Conservation (phyloP, 2,797 vertebrate species). For the Schizopygopsis pylzovi region DNA sequence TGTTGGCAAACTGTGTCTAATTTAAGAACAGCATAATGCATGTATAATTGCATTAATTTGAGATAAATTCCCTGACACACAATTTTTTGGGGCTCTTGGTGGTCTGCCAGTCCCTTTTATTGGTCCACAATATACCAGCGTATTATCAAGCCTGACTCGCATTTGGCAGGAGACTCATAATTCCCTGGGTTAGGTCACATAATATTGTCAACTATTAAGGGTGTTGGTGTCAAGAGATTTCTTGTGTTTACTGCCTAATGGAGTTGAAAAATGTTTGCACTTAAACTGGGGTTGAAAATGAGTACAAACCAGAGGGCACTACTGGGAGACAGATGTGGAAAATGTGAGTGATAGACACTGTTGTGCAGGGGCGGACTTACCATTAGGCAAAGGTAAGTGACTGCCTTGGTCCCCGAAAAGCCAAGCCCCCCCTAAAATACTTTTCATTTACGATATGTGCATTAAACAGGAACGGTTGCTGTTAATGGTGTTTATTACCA, state of each 20-base stretch:
- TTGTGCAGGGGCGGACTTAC: neutral
- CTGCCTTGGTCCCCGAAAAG: no score
- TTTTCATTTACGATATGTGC: no score
- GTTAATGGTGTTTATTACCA: no score
- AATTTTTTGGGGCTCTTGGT: neutral
- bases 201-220: neutral
- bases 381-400: no score
- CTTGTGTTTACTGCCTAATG: conserved; percentile 21
- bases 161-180: conserved; percentile 7
- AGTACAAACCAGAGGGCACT: conserved; percentile 16
- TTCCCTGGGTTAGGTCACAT: conserved; percentile 18
- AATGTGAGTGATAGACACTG: conserved; percentile 19
- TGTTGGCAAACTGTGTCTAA: conserved; percentile 19
- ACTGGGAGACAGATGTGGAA: conserved; percentile 8
- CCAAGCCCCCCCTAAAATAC: no score
- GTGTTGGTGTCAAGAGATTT: neutral
- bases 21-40: conserved; percentile 23
- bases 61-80: neutral
- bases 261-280: neutral
- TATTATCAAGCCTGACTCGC: conserved; percentile 22
- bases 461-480: no score
- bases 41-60: conserved; percentile 1
- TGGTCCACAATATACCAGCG: neutral
- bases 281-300: neutral
- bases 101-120: neutral